phyloP scores from a whole-genome alignment of 2,888 invertebrate genomes.

The Salticus scenicus region DNA sequence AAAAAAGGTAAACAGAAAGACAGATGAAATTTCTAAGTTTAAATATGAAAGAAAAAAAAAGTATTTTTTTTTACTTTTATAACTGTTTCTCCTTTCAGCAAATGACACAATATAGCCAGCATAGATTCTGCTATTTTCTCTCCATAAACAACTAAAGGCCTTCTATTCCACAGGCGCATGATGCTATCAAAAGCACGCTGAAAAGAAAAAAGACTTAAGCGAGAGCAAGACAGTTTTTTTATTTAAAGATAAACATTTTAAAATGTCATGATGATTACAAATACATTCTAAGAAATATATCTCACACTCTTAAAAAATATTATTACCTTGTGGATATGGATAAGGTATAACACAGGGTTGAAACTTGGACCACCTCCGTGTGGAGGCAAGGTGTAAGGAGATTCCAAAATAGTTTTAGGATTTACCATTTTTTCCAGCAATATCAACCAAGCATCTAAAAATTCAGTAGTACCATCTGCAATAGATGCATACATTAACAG shows the following conservation, averaged over 20 bases:
- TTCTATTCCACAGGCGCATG: constrained; percentile 85
- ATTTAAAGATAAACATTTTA: too few relatives aligned
- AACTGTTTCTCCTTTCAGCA: constrained; percentile 83
- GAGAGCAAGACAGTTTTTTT: too few relatives aligned
- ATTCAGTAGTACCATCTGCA: constrained; percentile 84
- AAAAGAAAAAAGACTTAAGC: constrained; percentile 68
- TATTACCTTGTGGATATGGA: constrained; percentile 83
- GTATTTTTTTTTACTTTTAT: too few relatives aligned
- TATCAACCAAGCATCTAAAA: constrained; percentile 88
- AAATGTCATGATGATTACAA: too few relatives aligned
- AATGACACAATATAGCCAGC: constrained; percentile 85
- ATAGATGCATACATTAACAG: neutral
- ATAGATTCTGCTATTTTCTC: constrained; percentile 86
- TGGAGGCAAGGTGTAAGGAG: constrained; percentile 83
- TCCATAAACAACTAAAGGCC: constrained; percentile 84
- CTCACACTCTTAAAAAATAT: too few relatives aligned
- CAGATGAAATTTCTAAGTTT: constrained; percentile 67
- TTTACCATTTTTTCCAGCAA: constrained; percentile 89
- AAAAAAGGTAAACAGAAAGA: neutral
- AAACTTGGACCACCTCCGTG: constrained; percentile 75
- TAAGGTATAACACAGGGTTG: constrained; percentile 83
- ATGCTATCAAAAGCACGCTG: constrained; percentile 84
- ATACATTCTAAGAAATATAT: too few relatives aligned
- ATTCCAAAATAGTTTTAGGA: constrained; percentile 86
- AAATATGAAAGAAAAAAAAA: too few relatives aligned